These are phyloP conservation scores for Scleropages formosus DNA, from an alignment of 2,797 vertebrate genomes.

Conservation along the genomic window DNA sequence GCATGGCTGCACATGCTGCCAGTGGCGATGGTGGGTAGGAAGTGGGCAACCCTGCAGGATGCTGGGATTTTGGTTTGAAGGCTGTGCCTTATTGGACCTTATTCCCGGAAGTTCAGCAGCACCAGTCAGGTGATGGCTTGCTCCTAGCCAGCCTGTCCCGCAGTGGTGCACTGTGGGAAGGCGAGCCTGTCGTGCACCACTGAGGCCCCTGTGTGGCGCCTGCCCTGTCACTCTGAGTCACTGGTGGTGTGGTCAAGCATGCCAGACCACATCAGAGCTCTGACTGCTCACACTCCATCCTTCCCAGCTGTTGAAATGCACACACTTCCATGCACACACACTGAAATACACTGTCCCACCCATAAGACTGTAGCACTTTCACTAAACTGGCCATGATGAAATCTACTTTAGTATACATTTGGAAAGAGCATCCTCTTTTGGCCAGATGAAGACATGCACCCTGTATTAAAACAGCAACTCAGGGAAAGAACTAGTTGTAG, in stretches of 20 bases:
- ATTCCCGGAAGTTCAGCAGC: too few relatives aligned
- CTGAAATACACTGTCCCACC: background rate
- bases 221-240: background rate
- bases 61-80: too few relatives aligned
- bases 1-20: too few relatives aligned
- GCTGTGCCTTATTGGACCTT: too few relatives aligned
- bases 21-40: too few relatives aligned
- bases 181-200: background rate
- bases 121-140: too few relatives aligned
- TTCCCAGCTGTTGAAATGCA: background rate
- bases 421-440: slow-evolving; percentile 14
- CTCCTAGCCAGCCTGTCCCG: too few relatives aligned
- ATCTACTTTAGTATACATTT: too few relatives aligned
- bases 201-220: background rate
- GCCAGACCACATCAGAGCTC: background rate
- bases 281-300: background rate
- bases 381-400: background rate
- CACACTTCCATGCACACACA: background rate
- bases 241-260: background rate
- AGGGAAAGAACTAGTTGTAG: too few relatives aligned
- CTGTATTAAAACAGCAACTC: background rate
- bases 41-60: too few relatives aligned
- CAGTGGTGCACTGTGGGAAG: background rate
- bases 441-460: background rate
- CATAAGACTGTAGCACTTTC: background rate